Conservation (phyloP, 2,113 vertebrate species). For the Antechinus stuartii region DNA sequence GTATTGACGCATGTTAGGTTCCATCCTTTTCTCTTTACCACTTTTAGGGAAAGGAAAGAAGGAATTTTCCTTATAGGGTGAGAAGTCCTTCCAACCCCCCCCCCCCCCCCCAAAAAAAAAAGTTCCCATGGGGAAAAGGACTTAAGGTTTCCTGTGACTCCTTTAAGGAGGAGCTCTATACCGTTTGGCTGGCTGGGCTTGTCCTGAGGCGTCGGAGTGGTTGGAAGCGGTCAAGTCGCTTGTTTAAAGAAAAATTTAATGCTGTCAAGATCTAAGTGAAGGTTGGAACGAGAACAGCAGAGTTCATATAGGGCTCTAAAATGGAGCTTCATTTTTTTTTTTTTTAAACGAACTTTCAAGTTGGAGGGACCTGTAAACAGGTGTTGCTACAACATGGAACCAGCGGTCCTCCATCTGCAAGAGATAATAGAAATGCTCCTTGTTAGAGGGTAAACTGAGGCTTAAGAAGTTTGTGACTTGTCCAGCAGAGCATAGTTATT, state of each 20-base stretch:
- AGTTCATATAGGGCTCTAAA: background rate
- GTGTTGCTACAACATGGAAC: background rate
- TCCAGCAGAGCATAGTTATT: background rate
- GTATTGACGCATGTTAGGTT: background rate
- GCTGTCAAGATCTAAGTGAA: background rate
- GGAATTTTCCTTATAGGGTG: fast-evolving
- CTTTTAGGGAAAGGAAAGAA: background rate
- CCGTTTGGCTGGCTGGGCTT: no score
- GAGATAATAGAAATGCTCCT: background rate
- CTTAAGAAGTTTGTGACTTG: background rate
- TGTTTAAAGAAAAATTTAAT: background rate
- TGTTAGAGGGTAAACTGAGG: background rate
- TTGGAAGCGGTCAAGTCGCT: background rate
- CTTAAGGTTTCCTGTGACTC: background rate
- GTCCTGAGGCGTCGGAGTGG: no score
- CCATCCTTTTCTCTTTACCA: no score
- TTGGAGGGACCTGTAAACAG: background rate
- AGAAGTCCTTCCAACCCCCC: no score
- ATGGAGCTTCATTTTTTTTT: fast-evolving
- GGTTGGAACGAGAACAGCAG: background rate
- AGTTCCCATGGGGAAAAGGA: background rate
- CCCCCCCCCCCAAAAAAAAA: no score
- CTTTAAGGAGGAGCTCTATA: background rate
- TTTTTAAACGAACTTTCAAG: background rate
- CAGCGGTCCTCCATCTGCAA: background rate